These are phyloP conservation scores for Himalopsyche japonica DNA, from an alignment of 2,888 invertebrate species.

Conservation along the genomic window DNA sequence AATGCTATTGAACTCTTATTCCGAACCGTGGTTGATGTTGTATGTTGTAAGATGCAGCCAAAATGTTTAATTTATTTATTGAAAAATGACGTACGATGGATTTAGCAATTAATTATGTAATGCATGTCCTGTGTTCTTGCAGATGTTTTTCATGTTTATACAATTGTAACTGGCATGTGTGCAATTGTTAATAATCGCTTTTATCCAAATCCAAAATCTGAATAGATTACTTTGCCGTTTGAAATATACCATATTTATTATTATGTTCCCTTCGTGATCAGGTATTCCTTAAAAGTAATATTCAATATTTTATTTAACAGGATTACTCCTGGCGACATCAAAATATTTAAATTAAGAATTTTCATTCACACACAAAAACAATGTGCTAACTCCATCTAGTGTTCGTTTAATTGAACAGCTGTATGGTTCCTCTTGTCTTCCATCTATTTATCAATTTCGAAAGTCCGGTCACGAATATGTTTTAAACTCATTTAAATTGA, in stretches of 20 bases:
- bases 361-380: too few relatives aligned
- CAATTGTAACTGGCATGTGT: not conserved
- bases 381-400: too few relatives aligned
- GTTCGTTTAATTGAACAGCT: not conserved
- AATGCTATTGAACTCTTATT: not conserved
- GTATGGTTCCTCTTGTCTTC: not conserved
- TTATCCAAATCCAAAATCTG: not conserved
- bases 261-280: not conserved
- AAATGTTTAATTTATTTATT: not conserved
- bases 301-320: too few relatives aligned
- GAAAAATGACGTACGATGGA: not conserved
- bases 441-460: not conserved
- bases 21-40: not conserved
- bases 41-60: not conserved
- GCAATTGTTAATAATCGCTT: not conserved
- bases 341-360: too few relatives aligned
- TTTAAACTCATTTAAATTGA: too few relatives aligned
- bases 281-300: not conserved
- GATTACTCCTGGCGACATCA: too few relatives aligned
- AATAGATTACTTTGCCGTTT: constrained; percentile 3
- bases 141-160: not conserved
- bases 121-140: not conserved
- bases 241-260: constrained; percentile 10
- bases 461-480: too few relatives aligned
- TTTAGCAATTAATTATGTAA: not conserved